Base-by-base conservation (phyloP, 1,140 invertebrate species). In the Eulimnadia texana region DNA sequence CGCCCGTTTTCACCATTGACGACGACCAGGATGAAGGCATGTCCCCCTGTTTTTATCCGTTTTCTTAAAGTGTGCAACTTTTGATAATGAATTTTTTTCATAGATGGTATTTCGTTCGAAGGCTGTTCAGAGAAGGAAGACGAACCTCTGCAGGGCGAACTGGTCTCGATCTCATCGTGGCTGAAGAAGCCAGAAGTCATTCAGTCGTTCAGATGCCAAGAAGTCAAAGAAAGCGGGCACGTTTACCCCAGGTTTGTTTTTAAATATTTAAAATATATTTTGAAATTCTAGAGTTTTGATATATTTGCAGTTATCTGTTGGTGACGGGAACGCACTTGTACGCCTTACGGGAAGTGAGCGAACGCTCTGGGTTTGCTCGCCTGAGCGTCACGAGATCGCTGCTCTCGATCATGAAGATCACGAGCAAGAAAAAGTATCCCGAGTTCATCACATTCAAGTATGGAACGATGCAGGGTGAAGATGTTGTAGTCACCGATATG, bases 361-460 rank as follows among this genome's bases (percentile, higher is more conserved):
- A 60, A 80, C 83, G 61, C 82, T 79, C 77, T 80, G 86, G 74
- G 3, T 82, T 83, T 67, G 92, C 86, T 0, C 84, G 88, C 70
- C 82, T 97, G 2, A 84, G 90, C 65, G 86, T 90, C 0, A 80
- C 87, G 64, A 80, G 91, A 33, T 86, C 88, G 1, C 76, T 98
- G 53, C 86, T 86, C 13, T 86, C 85, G 47, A 91, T 98, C 67
- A 87, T 96, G 13, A 94, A 92, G 77, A 98, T 98, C 62, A 97
- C 93, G 1, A 93, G 90, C 10, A 92, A 93, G 71, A 93, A 95
- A 71, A 82, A 84, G 60, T 84, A 90, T 73, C 91, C 93, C 0
- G 90, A 97, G 72, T 74, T 97, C 62, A 96, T 98, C 63, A 97
- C 93, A 2, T 95, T 97, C 71, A 94, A 94, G 72, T 93, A 93